Evolutionary conservation across 2,113 vertebrate genomes (phyloP).

Genomic region (Pao palembangensis): DNA sequence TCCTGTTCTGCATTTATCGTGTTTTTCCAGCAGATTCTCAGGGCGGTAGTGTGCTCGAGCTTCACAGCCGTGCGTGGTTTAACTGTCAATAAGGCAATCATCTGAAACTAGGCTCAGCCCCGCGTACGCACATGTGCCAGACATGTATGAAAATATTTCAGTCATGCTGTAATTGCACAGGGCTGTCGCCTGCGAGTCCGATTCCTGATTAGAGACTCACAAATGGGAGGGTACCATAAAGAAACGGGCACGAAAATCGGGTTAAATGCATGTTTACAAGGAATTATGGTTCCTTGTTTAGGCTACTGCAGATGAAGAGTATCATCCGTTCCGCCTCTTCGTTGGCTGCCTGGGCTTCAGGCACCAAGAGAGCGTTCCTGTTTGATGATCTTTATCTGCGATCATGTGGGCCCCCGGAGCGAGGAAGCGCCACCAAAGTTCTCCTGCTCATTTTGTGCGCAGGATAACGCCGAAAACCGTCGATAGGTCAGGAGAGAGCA

Average conservation of each 20-base stretch:
- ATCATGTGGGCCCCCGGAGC: slow-evolving; percentile 51
- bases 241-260: not conserved
- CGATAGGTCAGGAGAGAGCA: slow-evolving; percentile 54
- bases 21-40: slow-evolving; percentile 39
- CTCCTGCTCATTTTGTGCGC: slow-evolving; percentile 28
- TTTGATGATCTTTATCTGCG: slow-evolving; percentile 60
- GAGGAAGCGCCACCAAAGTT: slow-evolving; percentile 2
- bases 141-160: slow-evolving; percentile 16
- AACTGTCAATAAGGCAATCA: slow-evolving; percentile 68
- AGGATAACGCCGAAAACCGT: slow-evolving; percentile 37
- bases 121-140: not conserved
- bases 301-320: slow-evolving; percentile 35
- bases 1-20: slow-evolving; percentile 26
- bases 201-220: not conserved
- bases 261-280: slow-evolving; percentile 45
- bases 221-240: slow-evolving; percentile 1
- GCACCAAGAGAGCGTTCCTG: slow-evolving; percentile 52
- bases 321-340: slow-evolving; percentile 41
- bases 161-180: slow-evolving; percentile 10
- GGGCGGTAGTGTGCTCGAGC: slow-evolving; percentile 36
- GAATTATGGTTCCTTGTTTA: slow-evolving; percentile 44
- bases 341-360: slow-evolving; percentile 29
- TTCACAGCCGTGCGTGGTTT: slow-evolving; percentile 64
- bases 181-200: not conserved
- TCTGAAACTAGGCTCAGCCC: slow-evolving; percentile 51